Evolutionary conservation across 1,140 invertebrate species (phyloP).

Genomic region (Olivierus martensii): DNA sequence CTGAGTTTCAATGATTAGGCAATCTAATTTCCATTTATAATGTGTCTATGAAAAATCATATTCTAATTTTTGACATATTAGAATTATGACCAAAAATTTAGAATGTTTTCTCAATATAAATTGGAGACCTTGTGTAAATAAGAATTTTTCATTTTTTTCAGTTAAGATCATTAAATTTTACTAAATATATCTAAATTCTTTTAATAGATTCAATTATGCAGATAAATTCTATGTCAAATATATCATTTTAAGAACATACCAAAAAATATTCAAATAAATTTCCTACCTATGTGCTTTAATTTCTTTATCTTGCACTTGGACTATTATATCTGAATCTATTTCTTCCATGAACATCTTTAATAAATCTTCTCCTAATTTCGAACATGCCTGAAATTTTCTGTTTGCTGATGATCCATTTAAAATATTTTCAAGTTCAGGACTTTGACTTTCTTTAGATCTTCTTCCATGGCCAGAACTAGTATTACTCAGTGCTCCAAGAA

Average conservation of each 20-base stretch:
- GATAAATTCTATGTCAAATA: too few relatives aligned
- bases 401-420: not conserved
- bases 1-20: too few relatives aligned
- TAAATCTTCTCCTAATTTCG: slow-evolving; percentile 64
- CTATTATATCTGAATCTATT: slow-evolving; percentile 59
- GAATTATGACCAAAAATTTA: too few relatives aligned
- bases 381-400: slow-evolving; percentile 34
- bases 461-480: slow-evolving; percentile 20
- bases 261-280: slow-evolving; percentile 1
- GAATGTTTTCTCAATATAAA: too few relatives aligned
- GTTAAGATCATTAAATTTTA: too few relatives aligned
- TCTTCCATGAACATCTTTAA: slow-evolving; percentile 78
- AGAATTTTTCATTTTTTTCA: too few relatives aligned
- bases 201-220: too few relatives aligned
- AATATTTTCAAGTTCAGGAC: slow-evolving; percentile 17
- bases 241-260: not conserved
- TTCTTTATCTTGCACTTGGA: slow-evolving; percentile 50
- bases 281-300: slow-evolving; percentile 64
- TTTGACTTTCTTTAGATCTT: slow-evolving; percentile 36
- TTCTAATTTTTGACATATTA: too few relatives aligned
- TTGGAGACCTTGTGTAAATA: too few relatives aligned
- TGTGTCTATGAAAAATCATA: too few relatives aligned
- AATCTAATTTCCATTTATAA: too few relatives aligned
- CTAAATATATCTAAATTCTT: too few relatives aligned
- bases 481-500: slow-evolving; percentile 6